These are phyloP conservation scores for Kobus ellipsiprymnus DNA, from an alignment of 2,113 vertebrate species.

Conservation along the genomic window DNA sequence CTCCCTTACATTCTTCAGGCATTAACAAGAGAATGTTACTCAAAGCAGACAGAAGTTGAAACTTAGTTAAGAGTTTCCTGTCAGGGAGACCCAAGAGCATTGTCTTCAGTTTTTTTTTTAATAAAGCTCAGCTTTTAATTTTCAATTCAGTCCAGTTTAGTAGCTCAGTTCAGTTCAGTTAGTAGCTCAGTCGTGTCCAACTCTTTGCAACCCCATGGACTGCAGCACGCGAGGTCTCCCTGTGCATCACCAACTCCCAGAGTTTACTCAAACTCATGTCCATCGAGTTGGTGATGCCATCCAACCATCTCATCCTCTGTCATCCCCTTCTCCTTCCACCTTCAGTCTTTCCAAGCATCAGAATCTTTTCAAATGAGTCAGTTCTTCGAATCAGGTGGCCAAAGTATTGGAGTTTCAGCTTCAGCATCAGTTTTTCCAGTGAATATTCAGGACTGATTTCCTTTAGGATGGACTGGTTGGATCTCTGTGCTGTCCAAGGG, in stretches of 20 bases:
- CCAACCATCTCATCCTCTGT: neutral
- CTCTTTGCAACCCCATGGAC: neutral
- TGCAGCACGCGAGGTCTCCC: neutral
- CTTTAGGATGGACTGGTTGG: neutral
- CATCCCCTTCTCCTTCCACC: neutral
- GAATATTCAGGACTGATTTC: neutral
- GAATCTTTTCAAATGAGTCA: neutral
- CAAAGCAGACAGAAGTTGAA: neutral
- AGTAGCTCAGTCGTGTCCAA: neutral
- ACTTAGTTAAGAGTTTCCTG: neutral
- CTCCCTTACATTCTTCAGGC: neutral
- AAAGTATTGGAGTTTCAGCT: neutral
- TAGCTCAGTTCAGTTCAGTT: neutral
- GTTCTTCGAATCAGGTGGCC: neutral
- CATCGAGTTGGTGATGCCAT: neutral
- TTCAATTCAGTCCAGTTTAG: neutral
- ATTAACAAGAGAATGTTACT: neutral
- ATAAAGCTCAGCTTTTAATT: neutral
- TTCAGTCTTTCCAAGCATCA: neutral
- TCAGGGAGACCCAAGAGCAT: neutral
- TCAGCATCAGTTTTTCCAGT: neutral
- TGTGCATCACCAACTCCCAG: neutral
- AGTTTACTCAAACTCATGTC: neutral
- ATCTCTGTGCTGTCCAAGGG: neutral
- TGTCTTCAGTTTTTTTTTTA: neutral